phyloP scores from a whole-genome alignment of 2,888 invertebrate species.

The Sthenelais limicola region DNA sequence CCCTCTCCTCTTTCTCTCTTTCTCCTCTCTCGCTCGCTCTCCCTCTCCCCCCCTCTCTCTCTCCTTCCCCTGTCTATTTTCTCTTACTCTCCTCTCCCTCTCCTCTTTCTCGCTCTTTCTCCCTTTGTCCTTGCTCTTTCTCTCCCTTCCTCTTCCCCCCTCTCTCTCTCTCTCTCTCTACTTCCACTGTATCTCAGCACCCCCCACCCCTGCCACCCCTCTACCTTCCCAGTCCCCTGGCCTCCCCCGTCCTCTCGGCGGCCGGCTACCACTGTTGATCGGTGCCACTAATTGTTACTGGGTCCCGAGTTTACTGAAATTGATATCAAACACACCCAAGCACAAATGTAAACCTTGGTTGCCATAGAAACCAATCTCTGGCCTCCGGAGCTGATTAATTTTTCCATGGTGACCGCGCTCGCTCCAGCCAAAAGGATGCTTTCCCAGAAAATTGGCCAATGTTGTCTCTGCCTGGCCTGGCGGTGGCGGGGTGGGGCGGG shows the following conservation, averaged over 20 bases:
- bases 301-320: slow-evolving; percentile 41
- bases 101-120: too few species aligned
- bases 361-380: slow-evolving; percentile 38
- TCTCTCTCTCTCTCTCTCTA: too few species aligned
- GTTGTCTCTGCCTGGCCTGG: slow-evolving; percentile 32
- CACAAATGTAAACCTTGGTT: slow-evolving; percentile 41
- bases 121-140: too few species aligned
- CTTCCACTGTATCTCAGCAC: too few species aligned
- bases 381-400: slow-evolving; percentile 40
- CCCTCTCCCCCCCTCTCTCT: too few species aligned
- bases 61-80: too few species aligned
- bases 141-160: too few species aligned
- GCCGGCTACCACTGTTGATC: slow-evolving; percentile 7
- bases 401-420: slow-evolving; percentile 37
- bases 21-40: too few species aligned
- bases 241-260: neutral
- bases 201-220: too few species aligned
- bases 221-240: neutral
- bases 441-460: slow-evolving; percentile 38
- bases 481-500: too few species aligned
- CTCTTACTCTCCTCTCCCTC: too few species aligned
- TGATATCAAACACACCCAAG: slow-evolving; percentile 43
- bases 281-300: slow-evolving; percentile 37
- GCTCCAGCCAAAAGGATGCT: slow-evolving; percentile 35
- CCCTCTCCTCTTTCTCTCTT: too few species aligned